Evolutionary conservation across 1,140 invertebrate species (phyloP), one percentile per base, ranked within the genome.

Genomic region (Leptopilina boulardi): DNA sequence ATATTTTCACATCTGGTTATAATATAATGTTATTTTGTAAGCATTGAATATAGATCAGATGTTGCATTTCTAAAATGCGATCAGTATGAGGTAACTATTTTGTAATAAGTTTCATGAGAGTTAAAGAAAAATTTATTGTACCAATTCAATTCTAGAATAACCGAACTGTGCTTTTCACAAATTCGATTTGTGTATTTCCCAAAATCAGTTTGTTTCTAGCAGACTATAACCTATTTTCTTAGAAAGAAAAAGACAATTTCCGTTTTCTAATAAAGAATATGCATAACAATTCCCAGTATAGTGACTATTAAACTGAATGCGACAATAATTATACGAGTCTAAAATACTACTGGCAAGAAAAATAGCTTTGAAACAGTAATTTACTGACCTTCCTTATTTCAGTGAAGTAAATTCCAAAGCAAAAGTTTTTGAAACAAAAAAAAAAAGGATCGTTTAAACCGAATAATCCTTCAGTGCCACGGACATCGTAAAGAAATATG

Each of bases 401-500:
- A 4, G 11, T 2, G n/a, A n/a, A 30, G 26, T 66, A 30, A 66
- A 66, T 66, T 66, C 26, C 59, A 51, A 51, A 18, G 47, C 26
- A 30, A 30, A 30, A 30, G 26, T 30, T 30, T 38, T 38, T 2
- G 5, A n/a, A 13, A 30, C 15, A 23, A 6, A 10, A 15, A 23
- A 66, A 66, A 66, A 66, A n/a, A 66, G 13, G 59, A 66, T 66
- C 59, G 59, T 66, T 66, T 66, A 66, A 30, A 34, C 23, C 59
- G 23, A 66, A 66, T 66, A 66, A 66, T 66, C 59, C 59, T n/a
- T 66, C 59, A 66, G 59, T 66, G 59, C 13, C 59, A 66, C 11
- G 21, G 59, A 66, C 59, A 66, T 30, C 59, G 26, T 6, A 66
- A 66, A 30, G 26, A 2, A n/a, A 15, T 44, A 15, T 5, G 15